Evolutionary conservation across 2,113 vertebrate species (phyloP).

Genomic region (Oryzias melastigma): DNA sequence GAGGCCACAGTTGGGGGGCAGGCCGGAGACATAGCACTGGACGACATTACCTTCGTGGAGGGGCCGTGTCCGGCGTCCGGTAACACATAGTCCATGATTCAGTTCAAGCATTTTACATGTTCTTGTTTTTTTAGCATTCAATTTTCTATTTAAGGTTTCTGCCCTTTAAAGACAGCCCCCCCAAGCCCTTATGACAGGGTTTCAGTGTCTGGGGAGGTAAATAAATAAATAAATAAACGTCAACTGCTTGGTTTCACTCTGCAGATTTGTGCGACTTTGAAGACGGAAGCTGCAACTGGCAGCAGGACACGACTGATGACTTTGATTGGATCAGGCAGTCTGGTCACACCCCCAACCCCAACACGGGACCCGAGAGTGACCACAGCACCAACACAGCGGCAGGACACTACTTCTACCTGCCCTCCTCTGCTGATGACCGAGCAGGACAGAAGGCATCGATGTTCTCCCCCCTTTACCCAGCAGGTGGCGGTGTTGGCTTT

Average conservation of each 20-base stretch:
- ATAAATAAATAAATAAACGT: not conserved
- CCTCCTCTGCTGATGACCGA: conserved; percentile 39
- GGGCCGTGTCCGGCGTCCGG: conserved; percentile 69
- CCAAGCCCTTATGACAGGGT: too few species aligned
- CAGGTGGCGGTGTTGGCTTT: conserved; percentile 52
- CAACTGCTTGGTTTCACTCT: not conserved
- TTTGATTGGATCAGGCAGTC: conserved; percentile 68
- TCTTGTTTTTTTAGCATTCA: not conserved
- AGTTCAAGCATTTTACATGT: not conserved
- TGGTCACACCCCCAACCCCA: conserved; percentile 39
- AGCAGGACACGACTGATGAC: conserved; percentile 52
- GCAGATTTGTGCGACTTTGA: conserved; percentile 77
- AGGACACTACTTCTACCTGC: conserved; percentile 70
- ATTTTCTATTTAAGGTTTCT: too few species aligned
- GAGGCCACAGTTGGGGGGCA: conserved; percentile 73
- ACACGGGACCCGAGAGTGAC: conserved; percentile 68
- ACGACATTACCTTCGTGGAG: conserved; percentile 64
- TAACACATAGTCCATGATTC: conserved; percentile 32
- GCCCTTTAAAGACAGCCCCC: too few species aligned
- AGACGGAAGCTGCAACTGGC: conserved; percentile 71
- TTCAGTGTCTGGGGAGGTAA: too few species aligned
- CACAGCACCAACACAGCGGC: conserved; percentile 71
- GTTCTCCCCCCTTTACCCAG: conserved; percentile 61
- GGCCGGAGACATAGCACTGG: conserved; percentile 74
- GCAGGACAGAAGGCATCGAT: conserved; percentile 62